Evolutionary conservation across 2,888 invertebrate species (phyloP).

Genomic region (Formica aserva): DNA sequence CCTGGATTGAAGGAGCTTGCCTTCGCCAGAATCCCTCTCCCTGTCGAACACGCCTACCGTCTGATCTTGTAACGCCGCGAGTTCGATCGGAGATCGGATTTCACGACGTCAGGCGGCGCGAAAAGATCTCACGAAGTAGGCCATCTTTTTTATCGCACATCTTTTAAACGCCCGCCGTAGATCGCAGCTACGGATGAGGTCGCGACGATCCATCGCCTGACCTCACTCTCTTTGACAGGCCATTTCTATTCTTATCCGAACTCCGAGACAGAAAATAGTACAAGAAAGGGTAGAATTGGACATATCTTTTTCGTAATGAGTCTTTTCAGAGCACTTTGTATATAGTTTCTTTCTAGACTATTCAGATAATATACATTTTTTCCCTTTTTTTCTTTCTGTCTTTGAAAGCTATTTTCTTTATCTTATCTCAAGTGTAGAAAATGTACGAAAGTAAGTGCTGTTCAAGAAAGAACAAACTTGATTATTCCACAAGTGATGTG

Average conservation of each 20-base stretch:
- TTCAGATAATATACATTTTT: conserved; percentile 10
- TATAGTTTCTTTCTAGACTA: conserved; percentile 25
- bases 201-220: conserved; percentile 53
- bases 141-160: conserved; percentile 73
- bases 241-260: conserved; percentile 44
- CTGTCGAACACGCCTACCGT: conserved; percentile 63
- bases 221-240: conserved; percentile 45
- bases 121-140: conserved; percentile 61
- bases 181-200: conserved; percentile 46
- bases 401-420: conserved; percentile 11
- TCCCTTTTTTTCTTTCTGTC: not conserved
- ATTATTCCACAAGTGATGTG: conserved; percentile 10
- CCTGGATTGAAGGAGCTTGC: conserved; percentile 60
- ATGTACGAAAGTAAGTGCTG: conserved; percentile 11
- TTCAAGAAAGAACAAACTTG: conserved; percentile 14
- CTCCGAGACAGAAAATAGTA: conserved; percentile 14
- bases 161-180: conserved; percentile 47
- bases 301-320: conserved; percentile 32
- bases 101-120: conserved; percentile 59
- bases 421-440: conserved; percentile 24
- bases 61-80: conserved; percentile 60
- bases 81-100: conserved; percentile 70
- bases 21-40: conserved; percentile 37
- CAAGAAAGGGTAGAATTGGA: conserved; percentile 8
- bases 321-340: conserved; percentile 26